Conservation (phyloP, 1,140 invertebrate genomes). For the Lepidurus couesii region DNA sequence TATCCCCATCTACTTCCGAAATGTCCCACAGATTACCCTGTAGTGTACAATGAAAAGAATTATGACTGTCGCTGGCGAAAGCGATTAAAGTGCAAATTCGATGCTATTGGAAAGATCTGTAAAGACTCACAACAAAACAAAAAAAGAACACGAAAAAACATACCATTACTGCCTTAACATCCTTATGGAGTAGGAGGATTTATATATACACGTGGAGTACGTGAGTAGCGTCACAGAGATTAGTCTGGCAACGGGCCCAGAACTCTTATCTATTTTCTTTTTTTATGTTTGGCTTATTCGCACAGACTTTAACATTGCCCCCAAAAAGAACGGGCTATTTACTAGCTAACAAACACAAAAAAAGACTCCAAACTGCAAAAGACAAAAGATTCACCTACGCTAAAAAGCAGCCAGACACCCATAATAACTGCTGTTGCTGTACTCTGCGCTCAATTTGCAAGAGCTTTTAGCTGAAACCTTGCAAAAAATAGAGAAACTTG, state of each 20-base stretch:
- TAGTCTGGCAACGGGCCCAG: slow-evolving; percentile 7
- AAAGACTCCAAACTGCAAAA: not conserved
- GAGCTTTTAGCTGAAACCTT: too few relatives aligned
- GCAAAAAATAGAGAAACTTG: too few relatives aligned
- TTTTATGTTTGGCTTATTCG: not conserved
- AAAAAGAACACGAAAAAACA: not conserved
- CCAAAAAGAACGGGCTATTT: not conserved
- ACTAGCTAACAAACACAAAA: not conserved
- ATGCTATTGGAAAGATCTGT: not conserved
- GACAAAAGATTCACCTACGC: not conserved
- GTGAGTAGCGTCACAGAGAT: slow-evolving; percentile 12
- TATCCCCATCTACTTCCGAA: not conserved
- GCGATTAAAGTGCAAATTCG: not conserved
- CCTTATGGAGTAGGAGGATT: slow-evolving; percentile 14
- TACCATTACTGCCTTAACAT: not conserved
- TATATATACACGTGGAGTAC: slow-evolving; percentile 22
- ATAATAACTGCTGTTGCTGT: not conserved
- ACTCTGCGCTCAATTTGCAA: too few relatives aligned
- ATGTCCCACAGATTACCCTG: not conserved
- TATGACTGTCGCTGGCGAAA: not conserved
- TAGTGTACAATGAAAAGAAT: not conserved
- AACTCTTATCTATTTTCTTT: not conserved
- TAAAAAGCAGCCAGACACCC: not conserved
- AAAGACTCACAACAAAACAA: not conserved
- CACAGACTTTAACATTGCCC: not conserved